Evolutionary conservation across 1,140 invertebrate genomes (phyloP).

Genomic region (Oreohelix idahoensis): DNA sequence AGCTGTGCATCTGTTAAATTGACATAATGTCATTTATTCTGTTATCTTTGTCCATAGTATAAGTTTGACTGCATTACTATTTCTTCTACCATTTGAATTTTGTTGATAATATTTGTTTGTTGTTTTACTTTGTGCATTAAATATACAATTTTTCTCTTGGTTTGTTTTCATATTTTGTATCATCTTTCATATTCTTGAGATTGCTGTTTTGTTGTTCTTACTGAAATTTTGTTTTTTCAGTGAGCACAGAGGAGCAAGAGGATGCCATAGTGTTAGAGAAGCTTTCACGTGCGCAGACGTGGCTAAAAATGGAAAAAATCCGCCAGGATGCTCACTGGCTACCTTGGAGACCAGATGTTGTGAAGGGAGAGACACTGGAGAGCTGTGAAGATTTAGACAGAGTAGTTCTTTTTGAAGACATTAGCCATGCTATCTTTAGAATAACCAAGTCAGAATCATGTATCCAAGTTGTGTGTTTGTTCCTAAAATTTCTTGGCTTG

Average conservation of each 20-base stretch:
- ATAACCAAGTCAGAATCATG: constrained; percentile 60
- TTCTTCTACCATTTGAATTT: too few relatives aligned
- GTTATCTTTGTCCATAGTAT: too few relatives aligned
- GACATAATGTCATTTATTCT: too few relatives aligned
- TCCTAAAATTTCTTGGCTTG: constrained; percentile 71
- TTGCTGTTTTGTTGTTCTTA: too few relatives aligned
- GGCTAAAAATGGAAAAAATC: constrained; percentile 73
- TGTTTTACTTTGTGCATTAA: too few relatives aligned
- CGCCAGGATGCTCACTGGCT: constrained; percentile 72
- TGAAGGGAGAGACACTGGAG: constrained; percentile 67
- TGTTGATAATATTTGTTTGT: too few relatives aligned
- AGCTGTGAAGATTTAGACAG: constrained; percentile 75
- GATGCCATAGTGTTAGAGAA: constrained; percentile 57
- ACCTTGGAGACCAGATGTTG: constrained; percentile 71
- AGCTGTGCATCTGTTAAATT: too few relatives aligned
- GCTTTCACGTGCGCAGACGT: constrained; percentile 59
- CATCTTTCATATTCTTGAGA: too few relatives aligned
- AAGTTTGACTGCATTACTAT: too few relatives aligned
- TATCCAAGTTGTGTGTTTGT: constrained; percentile 65
- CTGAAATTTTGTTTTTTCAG: constrained; percentile 42
- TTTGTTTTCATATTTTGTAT: too few relatives aligned
- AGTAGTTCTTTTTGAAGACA: constrained; percentile 73
- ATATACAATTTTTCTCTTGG: too few relatives aligned
- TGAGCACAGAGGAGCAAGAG: constrained; percentile 58
- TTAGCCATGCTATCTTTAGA: constrained; percentile 67